These are phyloP conservation scores for Climacteris rufus DNA, from an alignment of 2,113 vertebrate species.

Conservation along the genomic window DNA sequence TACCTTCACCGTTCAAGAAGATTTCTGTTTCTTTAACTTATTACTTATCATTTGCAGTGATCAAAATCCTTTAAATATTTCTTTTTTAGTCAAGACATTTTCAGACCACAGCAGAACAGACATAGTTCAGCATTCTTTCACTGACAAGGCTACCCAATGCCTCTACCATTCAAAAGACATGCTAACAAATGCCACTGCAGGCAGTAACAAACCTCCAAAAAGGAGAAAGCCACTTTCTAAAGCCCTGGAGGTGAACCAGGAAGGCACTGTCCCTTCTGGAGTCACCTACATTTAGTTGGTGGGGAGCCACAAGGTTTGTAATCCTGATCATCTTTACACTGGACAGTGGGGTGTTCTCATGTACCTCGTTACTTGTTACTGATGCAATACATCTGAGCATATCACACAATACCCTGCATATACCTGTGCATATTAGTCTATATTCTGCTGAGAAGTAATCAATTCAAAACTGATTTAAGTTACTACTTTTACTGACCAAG, in stretches of 20 bases:
- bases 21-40: background rate
- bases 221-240: background rate
- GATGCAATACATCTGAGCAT: background rate
- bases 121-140: background rate
- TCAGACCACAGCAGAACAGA: background rate
- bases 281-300: background rate
- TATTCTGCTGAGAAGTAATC: background rate
- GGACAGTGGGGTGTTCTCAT: background rate
- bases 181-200: background rate
- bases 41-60: background rate
- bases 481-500: background rate
- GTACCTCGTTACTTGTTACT: background rate
- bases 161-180: background rate
- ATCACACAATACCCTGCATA: background rate
- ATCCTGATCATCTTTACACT: background rate
- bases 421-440: background rate
- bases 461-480: background rate
- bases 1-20: background rate
- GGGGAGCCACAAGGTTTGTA: background rate
- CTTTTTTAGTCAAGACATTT: background rate
- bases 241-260: background rate
- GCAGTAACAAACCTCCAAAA: background rate
- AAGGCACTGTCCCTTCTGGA: background rate
- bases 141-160: background rate
- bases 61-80: background rate